These are phyloP conservation scores for Eupeodes corollae DNA, from an alignment of 1,140 invertebrate species.

Conservation along the genomic window DNA sequence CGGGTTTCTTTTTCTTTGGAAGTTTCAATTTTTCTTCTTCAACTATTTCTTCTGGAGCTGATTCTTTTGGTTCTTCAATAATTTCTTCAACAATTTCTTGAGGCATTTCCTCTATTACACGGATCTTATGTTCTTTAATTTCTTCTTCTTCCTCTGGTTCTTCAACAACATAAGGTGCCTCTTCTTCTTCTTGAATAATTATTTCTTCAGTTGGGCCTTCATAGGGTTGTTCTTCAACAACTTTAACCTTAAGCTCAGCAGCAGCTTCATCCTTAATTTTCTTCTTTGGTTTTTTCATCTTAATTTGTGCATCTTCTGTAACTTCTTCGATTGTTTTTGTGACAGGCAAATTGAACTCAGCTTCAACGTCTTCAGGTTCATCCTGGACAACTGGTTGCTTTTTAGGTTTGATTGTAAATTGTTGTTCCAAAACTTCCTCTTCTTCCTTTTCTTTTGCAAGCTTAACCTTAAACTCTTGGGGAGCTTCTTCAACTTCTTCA, in stretches of 20 bases:
- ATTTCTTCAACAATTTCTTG: slow-evolving; percentile 1
- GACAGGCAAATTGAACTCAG: slow-evolving; percentile 23
- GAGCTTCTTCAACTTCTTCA: slow-evolving; percentile 20
- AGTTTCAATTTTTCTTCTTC: slow-evolving; percentile 7
- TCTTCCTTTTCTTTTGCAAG: slow-evolving; percentile 19
- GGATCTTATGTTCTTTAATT: no score
- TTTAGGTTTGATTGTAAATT: slow-evolving; percentile 25
- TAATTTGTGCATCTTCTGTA: slow-evolving; percentile 26
- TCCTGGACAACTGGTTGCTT: slow-evolving; percentile 15
- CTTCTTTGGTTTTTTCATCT: slow-evolving; percentile 26
- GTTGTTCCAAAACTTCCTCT: slow-evolving; percentile 10
- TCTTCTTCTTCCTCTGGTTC: not conserved
- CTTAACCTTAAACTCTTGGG: slow-evolving; percentile 25
- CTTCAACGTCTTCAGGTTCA: slow-evolving; percentile 27
- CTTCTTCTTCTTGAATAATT: not conserved
- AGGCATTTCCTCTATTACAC: no score
- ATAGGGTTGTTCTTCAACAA: slow-evolving; percentile 20
- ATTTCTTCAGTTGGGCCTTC: slow-evolving; percentile 22
- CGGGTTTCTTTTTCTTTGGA: not conserved
- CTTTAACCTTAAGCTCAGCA: slow-evolving; percentile 25
- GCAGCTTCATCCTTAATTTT: slow-evolving; percentile 16
- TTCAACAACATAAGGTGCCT: not conserved
- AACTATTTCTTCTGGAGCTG: slow-evolving; percentile 17
- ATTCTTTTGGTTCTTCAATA: slow-evolving; percentile 13
- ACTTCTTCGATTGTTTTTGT: slow-evolving; percentile 25